phyloP scores from a whole-genome alignment of 2,888 invertebrate species.

The Drosophila kuntzei region DNA sequence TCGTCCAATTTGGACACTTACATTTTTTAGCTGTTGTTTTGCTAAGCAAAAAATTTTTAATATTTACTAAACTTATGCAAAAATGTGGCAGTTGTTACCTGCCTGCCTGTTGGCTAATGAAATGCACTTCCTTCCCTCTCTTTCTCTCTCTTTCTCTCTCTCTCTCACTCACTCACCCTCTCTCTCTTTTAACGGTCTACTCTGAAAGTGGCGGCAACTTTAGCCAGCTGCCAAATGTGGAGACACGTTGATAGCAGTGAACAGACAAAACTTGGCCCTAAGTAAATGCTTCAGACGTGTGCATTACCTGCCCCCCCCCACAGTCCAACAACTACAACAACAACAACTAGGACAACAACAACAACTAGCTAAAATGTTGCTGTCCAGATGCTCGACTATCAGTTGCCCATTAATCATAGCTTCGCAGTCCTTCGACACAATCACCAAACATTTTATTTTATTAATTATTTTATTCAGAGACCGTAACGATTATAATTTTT shows the following conservation, averaged over 20 bases:
- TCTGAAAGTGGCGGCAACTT: conserved; percentile 60
- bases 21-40: conserved; percentile 45
- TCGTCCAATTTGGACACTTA: background rate
- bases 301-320: conserved; percentile 55
- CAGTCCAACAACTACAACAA: conserved; percentile 5
- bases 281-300: conserved; percentile 58
- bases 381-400: background rate
- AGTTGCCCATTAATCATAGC: background rate
- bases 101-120: conserved; percentile 68
- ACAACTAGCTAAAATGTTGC: background rate
- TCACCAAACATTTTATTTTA: too few species aligned
- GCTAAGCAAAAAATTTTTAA: conserved; percentile 67
- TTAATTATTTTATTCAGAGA: too few species aligned
- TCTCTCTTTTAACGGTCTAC: conserved; percentile 9
- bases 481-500: too few species aligned
- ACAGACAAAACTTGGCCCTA: conserved; percentile 60
- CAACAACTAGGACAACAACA: background rate
- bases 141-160: background rate
- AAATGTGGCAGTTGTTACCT: conserved; percentile 72
- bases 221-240: conserved; percentile 77
- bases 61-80: conserved; percentile 78
- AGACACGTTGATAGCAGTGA: conserved; percentile 67
- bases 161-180: background rate
- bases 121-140: conserved; percentile 53
- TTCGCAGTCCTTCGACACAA: background rate